phyloP scores from a whole-genome alignment of 1,140 invertebrate genomes.

The Papilio helenus region DNA sequence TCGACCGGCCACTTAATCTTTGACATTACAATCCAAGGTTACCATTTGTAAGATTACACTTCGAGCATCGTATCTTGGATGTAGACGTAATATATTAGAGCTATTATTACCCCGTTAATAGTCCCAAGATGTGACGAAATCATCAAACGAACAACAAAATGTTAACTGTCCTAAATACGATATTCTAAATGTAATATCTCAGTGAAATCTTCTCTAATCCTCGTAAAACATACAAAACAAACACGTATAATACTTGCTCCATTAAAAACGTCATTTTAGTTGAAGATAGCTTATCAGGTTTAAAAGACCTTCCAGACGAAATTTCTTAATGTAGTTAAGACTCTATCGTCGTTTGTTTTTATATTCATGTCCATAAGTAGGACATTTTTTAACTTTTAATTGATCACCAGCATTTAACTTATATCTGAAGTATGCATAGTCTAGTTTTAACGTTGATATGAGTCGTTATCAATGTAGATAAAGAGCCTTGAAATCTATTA shows the following conservation, averaged over 20 bases:
- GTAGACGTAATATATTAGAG: slow-evolving; percentile 22
- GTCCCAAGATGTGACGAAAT: background rate
- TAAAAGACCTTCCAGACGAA: slow-evolving; percentile 2
- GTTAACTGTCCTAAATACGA: slow-evolving; percentile 52
- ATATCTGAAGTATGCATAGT: background rate
- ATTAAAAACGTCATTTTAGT: slow-evolving; percentile 46
- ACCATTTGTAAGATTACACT: slow-evolving; percentile 22
- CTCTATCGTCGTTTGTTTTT: slow-evolving; percentile 9
- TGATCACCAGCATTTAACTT: background rate
- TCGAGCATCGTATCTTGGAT: slow-evolving; percentile 30
- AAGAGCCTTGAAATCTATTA: slow-evolving; percentile 27
- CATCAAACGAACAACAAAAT: background rate
- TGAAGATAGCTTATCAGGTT: slow-evolving; percentile 44
- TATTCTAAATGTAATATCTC: slow-evolving; percentile 53
- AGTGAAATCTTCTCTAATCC: slow-evolving; percentile 53
- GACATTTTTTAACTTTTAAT: slow-evolving; percentile 13
- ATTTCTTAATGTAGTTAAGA: slow-evolving; percentile 25
- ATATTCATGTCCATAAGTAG: background rate
- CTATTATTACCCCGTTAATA: slow-evolving; percentile 25
- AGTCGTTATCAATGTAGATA: slow-evolving; percentile 17
- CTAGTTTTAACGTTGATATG: slow-evolving; percentile 21
- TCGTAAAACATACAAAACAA: slow-evolving; percentile 35
- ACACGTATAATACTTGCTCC: slow-evolving; percentile 44
- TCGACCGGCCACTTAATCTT: slow-evolving; percentile 12
- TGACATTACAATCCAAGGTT: slow-evolving; percentile 39